phyloP scores from a whole-genome alignment of 2,888 invertebrate species.

The Oligia fasciuncula region DNA sequence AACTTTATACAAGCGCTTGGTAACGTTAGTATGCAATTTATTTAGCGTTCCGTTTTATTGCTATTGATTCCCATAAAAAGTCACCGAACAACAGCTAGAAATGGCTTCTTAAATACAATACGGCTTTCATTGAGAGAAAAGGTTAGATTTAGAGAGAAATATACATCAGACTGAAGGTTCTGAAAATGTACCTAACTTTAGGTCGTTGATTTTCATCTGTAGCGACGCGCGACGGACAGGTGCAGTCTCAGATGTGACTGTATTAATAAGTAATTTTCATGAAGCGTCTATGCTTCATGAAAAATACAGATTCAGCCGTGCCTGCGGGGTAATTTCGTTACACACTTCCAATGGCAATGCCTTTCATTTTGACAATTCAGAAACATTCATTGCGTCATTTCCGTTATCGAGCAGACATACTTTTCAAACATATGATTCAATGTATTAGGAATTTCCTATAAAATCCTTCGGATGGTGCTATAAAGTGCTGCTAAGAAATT shows the following conservation, averaged over 20 bases:
- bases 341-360: neutral
- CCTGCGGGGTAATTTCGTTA: neutral
- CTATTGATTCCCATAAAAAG: conserved; percentile 62
- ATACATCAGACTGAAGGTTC: neutral
- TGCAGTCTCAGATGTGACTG: neutral
- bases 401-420: too few relatives aligned
- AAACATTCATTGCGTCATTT: neutral
- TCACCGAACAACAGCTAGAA: conserved; percentile 38
- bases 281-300: neutral
- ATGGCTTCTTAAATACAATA: conserved; percentile 42
- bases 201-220: neutral
- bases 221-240: too few relatives aligned
- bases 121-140: conserved; percentile 13
- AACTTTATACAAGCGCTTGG: conserved; percentile 45
- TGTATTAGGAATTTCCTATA: neutral
- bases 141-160: conserved; percentile 22
- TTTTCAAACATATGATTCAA: neutral
- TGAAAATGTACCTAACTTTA: too few relatives aligned
- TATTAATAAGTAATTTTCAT: too few relatives aligned
- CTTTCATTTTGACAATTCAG: neutral
- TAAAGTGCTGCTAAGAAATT: too few relatives aligned
- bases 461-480: neutral
- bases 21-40: too few relatives aligned
- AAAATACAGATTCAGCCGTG: neutral
- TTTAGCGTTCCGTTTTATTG: conserved; percentile 50